Percentiles rank a stretch among this genome's conserved stretches.
phyloP scores from a whole-genome alignment of 2,797 vertebrate species.

The Margarornis squamiger region DNA sequence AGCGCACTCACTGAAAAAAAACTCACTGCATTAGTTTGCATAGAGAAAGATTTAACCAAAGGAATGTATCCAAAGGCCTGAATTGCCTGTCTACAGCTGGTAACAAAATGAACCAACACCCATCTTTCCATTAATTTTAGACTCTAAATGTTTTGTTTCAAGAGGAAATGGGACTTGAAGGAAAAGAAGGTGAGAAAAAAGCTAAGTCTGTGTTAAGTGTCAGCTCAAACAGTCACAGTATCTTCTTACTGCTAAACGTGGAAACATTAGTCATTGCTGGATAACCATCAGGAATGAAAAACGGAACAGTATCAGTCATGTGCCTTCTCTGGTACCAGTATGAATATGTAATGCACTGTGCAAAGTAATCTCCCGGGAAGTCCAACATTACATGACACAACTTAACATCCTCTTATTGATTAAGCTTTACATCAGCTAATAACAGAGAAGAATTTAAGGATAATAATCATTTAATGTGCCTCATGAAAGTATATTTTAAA shows the following conservation, averaged over 20 bases:
- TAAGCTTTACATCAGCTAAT: not conserved
- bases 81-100: not conserved
- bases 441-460: not conserved
- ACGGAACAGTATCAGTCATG: not conserved
- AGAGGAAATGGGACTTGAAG: not conserved
- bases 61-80: not conserved
- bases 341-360: not conserved
- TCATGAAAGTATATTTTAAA: not conserved
- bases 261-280: not conserved
- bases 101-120: not conserved
- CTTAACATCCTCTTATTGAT: not conserved
- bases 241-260: not conserved
- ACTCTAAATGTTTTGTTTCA: not conserved
- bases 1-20: not conserved
- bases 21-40: not conserved
- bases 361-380: not conserved
- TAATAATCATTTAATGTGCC: not conserved
- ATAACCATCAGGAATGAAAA: not conserved
- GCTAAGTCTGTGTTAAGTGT: not conserved
- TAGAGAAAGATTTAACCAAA: not conserved
- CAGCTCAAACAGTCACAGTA: not conserved
- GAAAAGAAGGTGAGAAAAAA: not conserved
- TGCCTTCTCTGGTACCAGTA: not conserved
- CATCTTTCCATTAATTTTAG: not conserved
- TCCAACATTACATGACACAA: fast-evolving